These are phyloP conservation scores for Phoxinus dragarum DNA, from an alignment of 2,797 vertebrate species.

Conservation along the genomic window DNA sequence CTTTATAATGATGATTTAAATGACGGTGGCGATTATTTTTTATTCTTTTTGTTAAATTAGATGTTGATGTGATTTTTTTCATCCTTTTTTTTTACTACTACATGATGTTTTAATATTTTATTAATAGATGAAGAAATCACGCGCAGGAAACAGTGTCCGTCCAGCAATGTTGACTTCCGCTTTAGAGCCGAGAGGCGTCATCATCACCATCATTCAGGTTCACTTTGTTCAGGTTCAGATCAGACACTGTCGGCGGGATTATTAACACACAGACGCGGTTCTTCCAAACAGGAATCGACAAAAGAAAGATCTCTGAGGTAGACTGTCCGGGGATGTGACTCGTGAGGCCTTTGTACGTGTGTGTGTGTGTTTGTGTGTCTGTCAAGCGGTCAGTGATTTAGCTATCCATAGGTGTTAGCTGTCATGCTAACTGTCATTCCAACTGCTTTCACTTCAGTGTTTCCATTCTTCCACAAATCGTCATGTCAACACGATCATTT, in stretches of 20 bases:
- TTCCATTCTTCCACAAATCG: background rate
- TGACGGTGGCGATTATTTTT: no score
- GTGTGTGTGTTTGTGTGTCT: background rate
- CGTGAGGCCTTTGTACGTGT: background rate
- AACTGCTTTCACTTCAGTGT: slow-evolving; percentile 36
- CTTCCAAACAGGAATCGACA: background rate
- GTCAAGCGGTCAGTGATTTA: slow-evolving; percentile 15
- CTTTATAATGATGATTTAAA: background rate
- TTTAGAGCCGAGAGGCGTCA: background rate
- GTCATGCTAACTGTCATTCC: slow-evolving; percentile 38
- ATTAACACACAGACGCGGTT: background rate
- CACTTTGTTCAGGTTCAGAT: background rate
- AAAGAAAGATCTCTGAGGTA: slow-evolving; percentile 18
- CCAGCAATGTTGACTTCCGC: slow-evolving; percentile 43
- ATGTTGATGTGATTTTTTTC: background rate
- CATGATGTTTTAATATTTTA: background rate
- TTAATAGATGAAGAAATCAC: no score
- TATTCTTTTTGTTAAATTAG: background rate
- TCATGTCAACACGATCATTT: background rate
- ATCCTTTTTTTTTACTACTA: background rate
- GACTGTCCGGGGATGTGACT: background rate
- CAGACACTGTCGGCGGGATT: background rate
- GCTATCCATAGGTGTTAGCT: slow-evolving; percentile 35
- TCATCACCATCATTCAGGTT: background rate
- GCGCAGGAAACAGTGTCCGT: slow-evolving; percentile 13